Evolutionary conservation across 2,888 invertebrate species (phyloP).

Genomic region (Meiosimyza decipiens): DNA sequence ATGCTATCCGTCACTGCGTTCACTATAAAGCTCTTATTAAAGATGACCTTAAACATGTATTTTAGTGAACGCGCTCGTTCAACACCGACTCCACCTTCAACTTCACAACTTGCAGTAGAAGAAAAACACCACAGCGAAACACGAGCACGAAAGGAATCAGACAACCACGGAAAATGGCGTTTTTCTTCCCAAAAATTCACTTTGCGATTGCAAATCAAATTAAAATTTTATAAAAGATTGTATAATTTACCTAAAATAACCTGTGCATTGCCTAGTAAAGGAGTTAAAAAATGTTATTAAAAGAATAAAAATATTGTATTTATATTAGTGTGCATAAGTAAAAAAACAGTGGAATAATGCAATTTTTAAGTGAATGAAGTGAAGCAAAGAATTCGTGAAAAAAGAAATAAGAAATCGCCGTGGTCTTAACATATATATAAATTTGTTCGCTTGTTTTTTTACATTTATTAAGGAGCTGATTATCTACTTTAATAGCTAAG

Average conservation of each 20-base stretch:
- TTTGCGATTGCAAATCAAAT: constrained; percentile 47
- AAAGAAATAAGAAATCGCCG: constrained; percentile 14
- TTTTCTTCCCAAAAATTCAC: constrained; percentile 49
- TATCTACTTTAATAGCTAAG: constrained; percentile 2
- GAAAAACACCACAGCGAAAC: too few species aligned
- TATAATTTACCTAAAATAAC: not conserved
- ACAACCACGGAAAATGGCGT: constrained; percentile 49
- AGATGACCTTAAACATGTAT: too few species aligned
- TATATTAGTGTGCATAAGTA: too few species aligned
- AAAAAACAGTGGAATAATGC: not conserved
- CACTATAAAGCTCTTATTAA: too few species aligned
- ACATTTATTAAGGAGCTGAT: not conserved
- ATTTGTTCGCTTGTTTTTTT: constrained; percentile 1
- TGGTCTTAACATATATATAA: not conserved
- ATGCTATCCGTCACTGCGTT: too few species aligned
- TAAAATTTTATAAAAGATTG: constrained; percentile 38
- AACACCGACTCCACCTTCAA: too few species aligned
- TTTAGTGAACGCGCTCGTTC: too few species aligned
- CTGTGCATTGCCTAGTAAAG: not conserved
- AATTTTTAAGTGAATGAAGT: constrained; percentile 6
- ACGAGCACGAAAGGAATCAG: constrained; percentile 36
- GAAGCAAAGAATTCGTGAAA: constrained; percentile 14
- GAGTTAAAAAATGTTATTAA: too few species aligned
- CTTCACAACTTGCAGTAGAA: too few species aligned
- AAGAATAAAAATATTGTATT: too few species aligned